These are phyloP conservation scores for Notodonta ziczac DNA, from an alignment of 2,888 invertebrate genomes.

Conservation along the genomic window DNA sequence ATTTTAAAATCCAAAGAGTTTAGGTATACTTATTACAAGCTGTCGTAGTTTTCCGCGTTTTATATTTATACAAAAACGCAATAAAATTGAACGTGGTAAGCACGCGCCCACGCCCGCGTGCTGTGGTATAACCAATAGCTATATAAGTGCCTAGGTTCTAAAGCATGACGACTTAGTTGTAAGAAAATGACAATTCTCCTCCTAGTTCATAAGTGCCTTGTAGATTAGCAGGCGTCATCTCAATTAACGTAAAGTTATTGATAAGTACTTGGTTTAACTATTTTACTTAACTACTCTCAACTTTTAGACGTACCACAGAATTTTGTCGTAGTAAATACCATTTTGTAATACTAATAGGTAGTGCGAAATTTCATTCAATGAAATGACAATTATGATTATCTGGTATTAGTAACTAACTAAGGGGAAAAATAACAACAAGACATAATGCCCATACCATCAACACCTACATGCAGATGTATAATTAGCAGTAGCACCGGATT, in stretches of 20 bases:
- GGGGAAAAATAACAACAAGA: conserved; percentile 18
- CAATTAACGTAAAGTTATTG: no score
- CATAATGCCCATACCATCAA: conserved; percentile 25
- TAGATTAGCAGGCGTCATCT: not conserved
- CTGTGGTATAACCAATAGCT: not conserved
- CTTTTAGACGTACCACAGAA: no score
- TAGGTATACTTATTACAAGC: not conserved
- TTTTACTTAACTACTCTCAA: no score
- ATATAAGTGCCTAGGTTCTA: no score
- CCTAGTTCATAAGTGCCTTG: conserved; percentile 8
- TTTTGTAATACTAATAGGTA: no score
- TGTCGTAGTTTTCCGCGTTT: not conserved
- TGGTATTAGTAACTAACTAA: not conserved
- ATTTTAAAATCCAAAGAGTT: no score
- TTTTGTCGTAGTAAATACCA: no score
- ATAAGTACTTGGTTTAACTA: no score
- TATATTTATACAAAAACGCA: not conserved
- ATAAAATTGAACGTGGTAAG: conserved; percentile 20
- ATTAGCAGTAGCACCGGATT: no score
- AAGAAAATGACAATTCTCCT: not conserved
- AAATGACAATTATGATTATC: no score
- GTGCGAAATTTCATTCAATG: no score
- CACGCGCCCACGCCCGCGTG: conserved; percentile 39
- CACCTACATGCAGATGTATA: conserved; percentile 25
- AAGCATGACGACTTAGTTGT: no score